Evolutionary conservation across 2,888 invertebrate species (phyloP).

Genomic region (Eurois occulta): DNA sequence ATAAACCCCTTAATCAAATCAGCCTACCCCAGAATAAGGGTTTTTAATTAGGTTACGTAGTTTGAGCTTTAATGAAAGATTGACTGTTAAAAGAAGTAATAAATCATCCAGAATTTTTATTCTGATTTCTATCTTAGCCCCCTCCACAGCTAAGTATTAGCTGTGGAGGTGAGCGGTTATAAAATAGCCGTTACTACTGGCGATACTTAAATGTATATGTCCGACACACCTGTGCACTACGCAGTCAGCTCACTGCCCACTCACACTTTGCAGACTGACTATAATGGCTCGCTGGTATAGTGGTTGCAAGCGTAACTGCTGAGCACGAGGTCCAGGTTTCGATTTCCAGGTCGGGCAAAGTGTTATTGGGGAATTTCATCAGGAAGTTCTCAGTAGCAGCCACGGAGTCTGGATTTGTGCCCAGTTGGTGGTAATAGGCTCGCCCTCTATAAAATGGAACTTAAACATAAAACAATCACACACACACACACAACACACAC

Average conservation of each 20-base stretch:
- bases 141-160: background rate
- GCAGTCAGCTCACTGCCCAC: background rate
- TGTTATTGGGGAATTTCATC: too few relatives aligned
- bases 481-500: too few relatives aligned
- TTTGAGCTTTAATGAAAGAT: background rate
- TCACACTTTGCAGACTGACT: background rate
- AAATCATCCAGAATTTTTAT: too few relatives aligned
- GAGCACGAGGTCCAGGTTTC: too few relatives aligned
- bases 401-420: too few relatives aligned
- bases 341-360: too few relatives aligned
- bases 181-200: background rate
- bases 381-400: too few relatives aligned
- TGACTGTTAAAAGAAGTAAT: background rate
- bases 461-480: too few relatives aligned
- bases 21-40: background rate
- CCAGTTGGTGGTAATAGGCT: too few relatives aligned
- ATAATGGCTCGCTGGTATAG: background rate
- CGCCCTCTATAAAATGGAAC: too few relatives aligned
- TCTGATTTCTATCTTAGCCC: background rate
- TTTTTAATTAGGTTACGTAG: background rate
- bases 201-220: background rate
- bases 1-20: background rate
- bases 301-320: too few relatives aligned
- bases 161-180: background rate
- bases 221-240: background rate